Evolutionary conservation across 2,113 vertebrate genomes (phyloP).

Genomic region (Leptobrachium leishanense): DNA sequence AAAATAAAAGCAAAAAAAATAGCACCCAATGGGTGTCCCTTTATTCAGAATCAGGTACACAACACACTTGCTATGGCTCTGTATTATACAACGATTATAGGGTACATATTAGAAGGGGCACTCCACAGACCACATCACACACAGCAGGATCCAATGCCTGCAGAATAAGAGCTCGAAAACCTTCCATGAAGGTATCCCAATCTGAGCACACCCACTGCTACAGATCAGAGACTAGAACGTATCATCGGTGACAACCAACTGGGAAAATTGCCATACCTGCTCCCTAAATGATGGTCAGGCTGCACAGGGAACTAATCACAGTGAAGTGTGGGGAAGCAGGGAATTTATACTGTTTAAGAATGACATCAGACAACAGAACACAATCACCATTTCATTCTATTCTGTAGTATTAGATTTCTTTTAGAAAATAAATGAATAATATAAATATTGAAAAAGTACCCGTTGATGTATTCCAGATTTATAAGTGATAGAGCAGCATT

Average conservation of each 20-base stretch:
- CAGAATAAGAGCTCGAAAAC: not conserved
- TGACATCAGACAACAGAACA: too few relatives aligned
- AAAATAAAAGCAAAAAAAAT: too few relatives aligned
- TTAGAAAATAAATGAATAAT: too few relatives aligned
- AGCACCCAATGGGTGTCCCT: too few relatives aligned
- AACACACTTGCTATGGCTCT: too few relatives aligned
- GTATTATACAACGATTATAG: too few relatives aligned
- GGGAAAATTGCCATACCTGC: conserved; percentile 17
- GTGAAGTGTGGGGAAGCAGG: not conserved
- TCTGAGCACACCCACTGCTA: conserved; percentile 21
- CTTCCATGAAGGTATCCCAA: not conserved
- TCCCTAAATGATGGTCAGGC: conserved; percentile 9
- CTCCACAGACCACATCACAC: not conserved
- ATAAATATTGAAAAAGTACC: too few relatives aligned
- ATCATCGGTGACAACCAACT: not conserved
- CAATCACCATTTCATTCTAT: too few relatives aligned
- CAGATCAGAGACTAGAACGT: conserved; percentile 8
- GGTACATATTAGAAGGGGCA: not conserved
- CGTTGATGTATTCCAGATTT: too few relatives aligned
- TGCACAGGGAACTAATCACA: conserved; percentile 3
- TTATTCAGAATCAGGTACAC: too few relatives aligned
- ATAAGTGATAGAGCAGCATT: too few relatives aligned
- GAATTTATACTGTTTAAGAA: not conserved
- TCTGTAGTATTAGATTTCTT: too few relatives aligned
- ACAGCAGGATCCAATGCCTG: not conserved